Percentiles rank a stretch among this genome's conserved stretches.
phyloP scores from a whole-genome alignment of 2,888 invertebrate species.

The Drosophila austrosaltans region DNA sequence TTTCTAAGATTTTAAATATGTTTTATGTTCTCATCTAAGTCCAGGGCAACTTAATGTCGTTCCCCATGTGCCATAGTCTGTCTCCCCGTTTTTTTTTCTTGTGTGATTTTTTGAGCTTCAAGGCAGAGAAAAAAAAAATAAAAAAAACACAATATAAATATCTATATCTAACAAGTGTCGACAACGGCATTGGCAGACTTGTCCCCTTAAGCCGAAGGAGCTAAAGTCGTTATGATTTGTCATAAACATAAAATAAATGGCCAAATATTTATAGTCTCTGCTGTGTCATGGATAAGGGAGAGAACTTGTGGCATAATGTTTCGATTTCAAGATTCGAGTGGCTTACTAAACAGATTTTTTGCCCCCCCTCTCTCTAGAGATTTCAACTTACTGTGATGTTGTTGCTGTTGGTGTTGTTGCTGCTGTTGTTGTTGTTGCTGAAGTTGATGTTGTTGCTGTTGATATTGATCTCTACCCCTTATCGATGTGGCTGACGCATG shows the following conservation, averaged over 20 bases:
- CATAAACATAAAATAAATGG: conserved; percentile 79
- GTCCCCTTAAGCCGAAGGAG: conserved; percentile 65
- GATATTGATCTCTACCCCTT: conserved; percentile 72
- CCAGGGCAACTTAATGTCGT: not conserved
- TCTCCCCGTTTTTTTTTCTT: not conserved
- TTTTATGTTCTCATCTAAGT: not conserved
- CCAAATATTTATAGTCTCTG: conserved; percentile 74
- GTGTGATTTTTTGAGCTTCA: too few species aligned
- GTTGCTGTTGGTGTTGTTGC: conserved; percentile 36
- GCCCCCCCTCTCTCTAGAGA: not conserved
- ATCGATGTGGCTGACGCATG: conserved; percentile 44
- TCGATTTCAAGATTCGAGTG: conserved; percentile 18
- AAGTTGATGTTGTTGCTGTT: conserved; percentile 62
- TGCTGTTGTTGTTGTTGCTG: conserved; percentile 45
- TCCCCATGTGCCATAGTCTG: not conserved
- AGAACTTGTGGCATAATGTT: conserved; percentile 13
- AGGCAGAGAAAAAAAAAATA: conserved; percentile 13
- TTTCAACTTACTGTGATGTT: conserved; percentile 75
- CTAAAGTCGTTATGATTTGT: conserved; percentile 77
- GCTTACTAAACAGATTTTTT: conserved; percentile 18
- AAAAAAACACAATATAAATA: conserved; percentile 39
- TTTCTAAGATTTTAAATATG: too few species aligned
- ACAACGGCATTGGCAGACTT: conserved; percentile 56
- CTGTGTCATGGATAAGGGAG: conserved; percentile 57
- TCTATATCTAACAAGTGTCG: conserved; percentile 73